Evolutionary conservation across 2,113 vertebrate genomes (phyloP), one percentile per base, ranked within the genome.

Genomic region (Neotoma lepida): DNA sequence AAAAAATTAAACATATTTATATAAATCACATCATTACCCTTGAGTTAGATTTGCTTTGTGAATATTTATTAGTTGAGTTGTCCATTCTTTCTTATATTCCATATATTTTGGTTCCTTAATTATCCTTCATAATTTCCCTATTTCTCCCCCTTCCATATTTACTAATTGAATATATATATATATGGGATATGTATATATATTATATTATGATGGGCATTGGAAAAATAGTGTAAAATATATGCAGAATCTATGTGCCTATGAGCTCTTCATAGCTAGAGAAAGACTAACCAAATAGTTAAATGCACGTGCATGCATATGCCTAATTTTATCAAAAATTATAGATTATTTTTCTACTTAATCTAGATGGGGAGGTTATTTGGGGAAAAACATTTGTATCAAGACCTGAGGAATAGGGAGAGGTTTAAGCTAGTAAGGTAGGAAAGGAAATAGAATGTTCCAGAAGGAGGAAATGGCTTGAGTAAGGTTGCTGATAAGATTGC

Each of bases 401-500:
- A 88, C 46, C 9, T 46, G 33, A 58, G 63, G 24, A 2, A 33
- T 6, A 20, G 9, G 28, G 17, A 86, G 63, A 26, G 44, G 28
- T 28, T 39, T 24, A 35, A 17, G 30, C 12, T 54, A 49, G 41
- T 2, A 12, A 12, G 13, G 6, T 22, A 5, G 41, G 15, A 14
- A 46, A 44, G 44, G 18, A 49, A 18, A 58, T 51, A 9, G 24
- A n/a, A n/a, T 1, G 28, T 54, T 54, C 20, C 4, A n/a, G 30
- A 58, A 35, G 28, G 39, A 28, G 41, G 30, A 24, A 76, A 66
- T 5, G 44, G 33, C 56, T 2, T 33, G 5, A 18, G 2, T 10
- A 15, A 49, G 10, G 46, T 17, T 7, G 6, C 5, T 9, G 0
- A 4, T 8, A 4, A 54, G 3, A 74, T 0, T 13, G 14, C 0